Percentiles rank a stretch among this genome's conserved stretches.
These are phyloP conservation scores for Zoanthus sociatus DNA, from an alignment of 92 coral and sea anemone genomes.

Conservation along the genomic window DNA sequence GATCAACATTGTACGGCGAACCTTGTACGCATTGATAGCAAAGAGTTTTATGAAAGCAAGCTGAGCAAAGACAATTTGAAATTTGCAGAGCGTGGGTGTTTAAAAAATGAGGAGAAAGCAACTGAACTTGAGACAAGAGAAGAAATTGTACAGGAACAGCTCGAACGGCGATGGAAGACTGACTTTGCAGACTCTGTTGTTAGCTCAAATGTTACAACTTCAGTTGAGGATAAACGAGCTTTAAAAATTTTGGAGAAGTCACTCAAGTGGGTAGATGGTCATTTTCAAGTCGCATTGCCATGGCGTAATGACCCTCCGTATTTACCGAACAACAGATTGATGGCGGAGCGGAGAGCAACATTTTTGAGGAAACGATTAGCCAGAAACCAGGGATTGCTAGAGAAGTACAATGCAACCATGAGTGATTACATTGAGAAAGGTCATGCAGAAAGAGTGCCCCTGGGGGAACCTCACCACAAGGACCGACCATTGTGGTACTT, in stretches of 20 bases:
- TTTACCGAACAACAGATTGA: too few relatives aligned
- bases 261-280: constrained; percentile 35
- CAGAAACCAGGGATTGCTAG: constrained; percentile 51
- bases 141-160: constrained; percentile 50
- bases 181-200: too few relatives aligned
- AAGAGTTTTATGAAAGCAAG: constrained; percentile 31
- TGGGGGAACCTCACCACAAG: constrained; percentile 14
- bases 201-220: too few relatives aligned
- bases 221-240: too few relatives aligned
- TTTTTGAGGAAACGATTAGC: constrained; percentile 42
- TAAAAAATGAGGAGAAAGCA: constrained; percentile 39
- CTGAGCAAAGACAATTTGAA: constrained; percentile 28
- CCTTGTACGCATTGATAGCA: constrained; percentile 9
- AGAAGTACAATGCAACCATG: constrained; percentile 42
- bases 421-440: too few relatives aligned
- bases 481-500: constrained; percentile 57
- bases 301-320: constrained; percentile 58
- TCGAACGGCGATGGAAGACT: too few relatives aligned
- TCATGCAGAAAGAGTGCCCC: too few relatives aligned
- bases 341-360: too few relatives aligned
- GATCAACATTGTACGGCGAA: background rate
- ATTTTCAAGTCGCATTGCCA: constrained; percentile 60
- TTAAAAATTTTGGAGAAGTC: too few relatives aligned
- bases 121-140: background rate
- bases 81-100: background rate